phyloP scores from a whole-genome alignment of 23 tunicate species.

The Aplidium turbinatum region DNA sequence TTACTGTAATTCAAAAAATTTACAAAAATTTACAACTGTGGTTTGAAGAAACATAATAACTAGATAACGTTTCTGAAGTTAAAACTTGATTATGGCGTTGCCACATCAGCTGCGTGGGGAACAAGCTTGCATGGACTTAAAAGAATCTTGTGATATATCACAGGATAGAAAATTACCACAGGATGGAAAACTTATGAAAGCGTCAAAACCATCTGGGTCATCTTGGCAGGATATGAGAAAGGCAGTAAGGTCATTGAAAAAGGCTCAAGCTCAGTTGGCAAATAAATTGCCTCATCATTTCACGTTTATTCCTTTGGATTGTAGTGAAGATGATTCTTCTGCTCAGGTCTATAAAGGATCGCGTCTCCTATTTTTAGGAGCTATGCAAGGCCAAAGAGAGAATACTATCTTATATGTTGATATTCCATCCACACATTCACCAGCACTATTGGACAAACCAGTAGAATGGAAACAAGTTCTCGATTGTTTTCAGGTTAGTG shows the following conservation, averaged over 20 bases:
- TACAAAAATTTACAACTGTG: too few species aligned
- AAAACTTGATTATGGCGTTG: slow-evolving; percentile 16
- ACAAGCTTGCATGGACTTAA: neutral
- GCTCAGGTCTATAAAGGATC: neutral
- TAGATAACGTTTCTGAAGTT: too few species aligned
- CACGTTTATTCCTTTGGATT: slow-evolving; percentile 35
- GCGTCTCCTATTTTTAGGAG: slow-evolving; percentile 68
- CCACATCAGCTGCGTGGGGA: neutral
- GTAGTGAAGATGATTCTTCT: neutral
- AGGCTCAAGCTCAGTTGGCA: slow-evolving; percentile 69
- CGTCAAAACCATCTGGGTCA: too few species aligned
- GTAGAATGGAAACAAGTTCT: slow-evolving; percentile 77
- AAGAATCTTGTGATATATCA: neutral
- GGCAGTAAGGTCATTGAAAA: slow-evolving; percentile 57
- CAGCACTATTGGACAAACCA: slow-evolving; percentile 54
- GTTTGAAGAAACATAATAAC: too few species aligned
- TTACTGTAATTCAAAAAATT: too few species aligned
- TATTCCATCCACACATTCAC: slow-evolving; percentile 44
- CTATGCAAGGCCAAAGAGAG: slow-evolving; percentile 59
- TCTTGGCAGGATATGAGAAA: slow-evolving; percentile 59
- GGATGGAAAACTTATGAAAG: too few species aligned
- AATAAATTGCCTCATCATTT: slow-evolving; percentile 82
- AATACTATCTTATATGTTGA: slow-evolving; percentile 70
- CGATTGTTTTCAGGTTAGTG: slow-evolving; percentile 76
- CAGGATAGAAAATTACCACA: neutral